Percentiles rank a stretch among this genome's conserved stretches.
phyloP scores from a whole-genome alignment of 2,888 invertebrate species.

The Caenorhabditis virilis region DNA sequence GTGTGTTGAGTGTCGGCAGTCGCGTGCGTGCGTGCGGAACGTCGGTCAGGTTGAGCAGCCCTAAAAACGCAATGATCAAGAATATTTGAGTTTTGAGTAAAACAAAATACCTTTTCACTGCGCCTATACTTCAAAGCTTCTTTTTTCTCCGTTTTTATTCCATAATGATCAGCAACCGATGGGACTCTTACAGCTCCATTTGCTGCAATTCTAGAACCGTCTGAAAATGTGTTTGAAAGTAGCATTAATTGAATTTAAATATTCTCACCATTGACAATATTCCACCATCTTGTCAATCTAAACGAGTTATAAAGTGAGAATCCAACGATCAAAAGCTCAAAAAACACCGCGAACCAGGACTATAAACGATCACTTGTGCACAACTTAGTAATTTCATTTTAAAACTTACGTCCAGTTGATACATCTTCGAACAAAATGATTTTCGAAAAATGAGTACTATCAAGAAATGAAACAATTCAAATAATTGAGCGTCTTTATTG shows the following conservation, averaged over 20 bases:
- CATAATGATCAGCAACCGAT: conserved; percentile 25
- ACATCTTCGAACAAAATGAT: conserved; percentile 15
- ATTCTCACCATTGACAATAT: conserved; percentile 15
- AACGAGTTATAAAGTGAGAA: conserved; percentile 27
- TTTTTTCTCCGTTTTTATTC: conserved; percentile 10
- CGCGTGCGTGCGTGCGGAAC: no score
- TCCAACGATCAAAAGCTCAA: conserved; percentile 34
- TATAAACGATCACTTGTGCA: conserved; percentile 3
- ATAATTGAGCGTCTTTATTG: background rate
- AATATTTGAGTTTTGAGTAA: no score
- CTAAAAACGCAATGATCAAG: no score
- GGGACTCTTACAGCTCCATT: conserved; percentile 14
- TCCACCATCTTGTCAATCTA: conserved; percentile 30
- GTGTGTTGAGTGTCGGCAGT: no score
- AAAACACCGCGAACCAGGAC: conserved; percentile 33
- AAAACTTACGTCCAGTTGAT: conserved; percentile 34
- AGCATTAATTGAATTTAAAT: no score
- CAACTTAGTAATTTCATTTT: background rate
- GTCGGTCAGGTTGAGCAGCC: no score
- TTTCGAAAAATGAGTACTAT: background rate
- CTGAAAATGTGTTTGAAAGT: conserved; percentile 6
- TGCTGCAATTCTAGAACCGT: conserved; percentile 15
- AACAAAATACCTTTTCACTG: no score
- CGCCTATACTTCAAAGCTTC: no score
- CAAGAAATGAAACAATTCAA: conserved; percentile 1